Base-by-base conservation (phyloP, 2,797 vertebrate species). In the Darevskia mixta region DNA sequence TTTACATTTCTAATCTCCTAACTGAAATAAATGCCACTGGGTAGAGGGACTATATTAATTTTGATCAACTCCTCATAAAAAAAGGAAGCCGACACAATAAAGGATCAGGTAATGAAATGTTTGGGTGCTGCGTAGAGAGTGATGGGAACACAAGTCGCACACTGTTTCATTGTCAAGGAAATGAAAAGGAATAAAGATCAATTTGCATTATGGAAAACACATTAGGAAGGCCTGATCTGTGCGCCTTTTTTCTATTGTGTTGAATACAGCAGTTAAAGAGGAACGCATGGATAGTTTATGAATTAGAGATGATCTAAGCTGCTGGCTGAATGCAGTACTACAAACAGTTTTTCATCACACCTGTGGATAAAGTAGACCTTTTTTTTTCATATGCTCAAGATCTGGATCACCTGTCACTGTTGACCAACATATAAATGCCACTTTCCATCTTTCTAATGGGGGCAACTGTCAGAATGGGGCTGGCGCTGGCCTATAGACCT, bases 1-100 rank as follows among this genome's bases (percentile, higher is more conserved):
- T 97, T 97, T 97, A 96, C 96, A 97, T 97, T 97, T 97, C 95
- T 96, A 97, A 97, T 96, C 94, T 96, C 96, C 95, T 96, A 97
- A 96, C 96, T 93, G 95, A 97, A 97, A 97, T 94, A 97, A 96
- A 96, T 95, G 96, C 95, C 95, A 97, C 95, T 97, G 96, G 95
- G 94, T 96, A 95, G 94, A 93, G 87, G 91, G 92, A 94, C 91
- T 92, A 96, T 91, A 96, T 96, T 96, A 96, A 97, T 97, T 97
- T 95, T 96, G 94, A 96, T 97, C 95, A 96, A 89, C 69, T 89
- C 86, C 88, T 95, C 94, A 55, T 55, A 55, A 55, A 93, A 95
- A 97, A 95, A 9, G 95, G 72, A 94, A 96, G 89, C 75, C 45
- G 61, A 82, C 89, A 89, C 79, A 95, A 96, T 90, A 95, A 95